Conservation (phyloP, 2,113 vertebrate species). For the Fregata magnificens region DNA sequence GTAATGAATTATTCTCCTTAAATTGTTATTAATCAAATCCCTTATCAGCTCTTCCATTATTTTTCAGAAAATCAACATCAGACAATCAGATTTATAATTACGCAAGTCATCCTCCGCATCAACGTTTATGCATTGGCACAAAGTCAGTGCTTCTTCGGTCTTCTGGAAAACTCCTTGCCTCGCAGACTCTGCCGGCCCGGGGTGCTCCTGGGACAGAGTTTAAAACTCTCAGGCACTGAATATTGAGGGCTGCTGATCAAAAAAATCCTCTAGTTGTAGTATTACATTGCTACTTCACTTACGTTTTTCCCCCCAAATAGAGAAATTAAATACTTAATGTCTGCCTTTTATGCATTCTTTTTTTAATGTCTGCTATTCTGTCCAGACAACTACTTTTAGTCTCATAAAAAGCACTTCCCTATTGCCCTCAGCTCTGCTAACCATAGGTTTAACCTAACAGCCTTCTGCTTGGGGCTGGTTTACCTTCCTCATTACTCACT, state of each 20-base stretch:
- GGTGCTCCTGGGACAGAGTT: neutral
- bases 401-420: neutral
- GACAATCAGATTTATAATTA: slow-evolving; percentile 66
- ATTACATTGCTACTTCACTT: neutral
- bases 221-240: neutral
- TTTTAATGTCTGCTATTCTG: slow-evolving; percentile 1
- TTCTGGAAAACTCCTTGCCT: slow-evolving; percentile 20
- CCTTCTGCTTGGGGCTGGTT: neutral
- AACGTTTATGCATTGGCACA: neutral
- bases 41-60: slow-evolving; percentile 56
- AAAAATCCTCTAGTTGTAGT: neutral
- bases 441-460: neutral
- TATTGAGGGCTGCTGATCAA: neutral
- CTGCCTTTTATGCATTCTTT: neutral
- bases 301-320: neutral
- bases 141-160: neutral
- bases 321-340: slow-evolving; percentile 44
- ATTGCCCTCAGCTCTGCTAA: neutral
- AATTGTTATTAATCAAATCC: slow-evolving; percentile 68
- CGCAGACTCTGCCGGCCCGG: neutral
- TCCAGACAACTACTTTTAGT: slow-evolving; percentile 30
- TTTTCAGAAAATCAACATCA: slow-evolving; percentile 59
- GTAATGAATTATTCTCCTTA: slow-evolving; percentile 67
- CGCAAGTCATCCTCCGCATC: neutral
- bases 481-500: neutral